Percentiles rank a stretch among this genome's conserved stretches.
Evolutionary conservation across 2,888 invertebrate genomes (phyloP).

Genomic region (Tetramorium bicarinatum): DNA sequence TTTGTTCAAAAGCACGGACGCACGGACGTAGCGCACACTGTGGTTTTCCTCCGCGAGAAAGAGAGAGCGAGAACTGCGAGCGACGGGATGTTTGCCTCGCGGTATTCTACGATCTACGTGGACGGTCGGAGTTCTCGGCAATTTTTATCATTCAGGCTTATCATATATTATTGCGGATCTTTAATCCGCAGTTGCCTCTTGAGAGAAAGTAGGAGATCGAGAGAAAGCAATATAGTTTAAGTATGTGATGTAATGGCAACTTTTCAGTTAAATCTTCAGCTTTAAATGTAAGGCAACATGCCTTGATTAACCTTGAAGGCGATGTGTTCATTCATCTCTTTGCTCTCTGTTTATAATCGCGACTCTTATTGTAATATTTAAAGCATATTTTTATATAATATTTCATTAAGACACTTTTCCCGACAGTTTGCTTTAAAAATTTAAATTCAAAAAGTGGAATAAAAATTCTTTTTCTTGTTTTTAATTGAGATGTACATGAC

Average conservation of each 20-base stretch:
- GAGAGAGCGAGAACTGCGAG: not conserved
- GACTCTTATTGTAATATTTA: not conserved
- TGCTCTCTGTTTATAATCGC: not conserved
- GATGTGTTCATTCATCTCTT: conserved; percentile 7
- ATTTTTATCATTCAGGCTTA: not conserved
- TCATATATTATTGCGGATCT: not conserved
- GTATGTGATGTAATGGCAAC: not conserved
- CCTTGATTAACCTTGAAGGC: not conserved
- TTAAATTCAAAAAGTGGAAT: not conserved
- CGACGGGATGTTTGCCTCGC: not conserved
- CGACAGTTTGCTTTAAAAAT: not conserved
- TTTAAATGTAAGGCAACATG: conserved; percentile 3
- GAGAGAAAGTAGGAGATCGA: not conserved
- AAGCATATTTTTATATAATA: not conserved
- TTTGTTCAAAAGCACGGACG: not conserved
- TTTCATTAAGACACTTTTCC: not conserved
- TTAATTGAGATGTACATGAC: not conserved
- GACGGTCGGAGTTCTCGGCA: not conserved
- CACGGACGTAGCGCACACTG: not conserved
- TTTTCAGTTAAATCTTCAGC: not conserved
- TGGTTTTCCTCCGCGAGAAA: not conserved
- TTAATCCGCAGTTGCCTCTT: conserved; percentile 22
- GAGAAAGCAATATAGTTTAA: conserved; percentile 45
- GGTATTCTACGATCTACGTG: not conserved
- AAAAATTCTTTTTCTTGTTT: not conserved